Evolutionary conservation across 2,113 vertebrate genomes (phyloP).

Genomic region (Gobius niger): DNA sequence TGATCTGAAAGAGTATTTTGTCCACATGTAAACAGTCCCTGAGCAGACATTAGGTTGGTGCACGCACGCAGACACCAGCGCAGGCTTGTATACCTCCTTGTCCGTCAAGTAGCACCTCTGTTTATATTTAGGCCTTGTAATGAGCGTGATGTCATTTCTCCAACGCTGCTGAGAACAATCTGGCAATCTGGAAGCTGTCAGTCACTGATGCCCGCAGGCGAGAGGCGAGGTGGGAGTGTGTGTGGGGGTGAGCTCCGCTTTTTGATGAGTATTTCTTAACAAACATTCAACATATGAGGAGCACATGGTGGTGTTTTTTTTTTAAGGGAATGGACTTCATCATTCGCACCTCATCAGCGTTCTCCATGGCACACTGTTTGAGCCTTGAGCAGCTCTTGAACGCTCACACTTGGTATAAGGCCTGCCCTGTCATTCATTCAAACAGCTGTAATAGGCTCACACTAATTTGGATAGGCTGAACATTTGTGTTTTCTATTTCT

Average conservation of each 20-base stretch:
- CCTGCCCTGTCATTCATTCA: conserved; percentile 21
- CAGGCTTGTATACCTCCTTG: conserved; percentile 60
- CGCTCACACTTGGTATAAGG: conserved; percentile 34
- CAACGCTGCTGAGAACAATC: conserved; percentile 69
- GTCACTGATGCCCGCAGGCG: conserved; percentile 59
- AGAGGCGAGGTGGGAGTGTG: conserved; percentile 20
- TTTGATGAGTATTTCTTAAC: conserved; percentile 61
- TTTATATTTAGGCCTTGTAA: conserved; percentile 78
- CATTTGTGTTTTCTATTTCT: conserved; percentile 43
- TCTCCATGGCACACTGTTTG: conserved; percentile 28
- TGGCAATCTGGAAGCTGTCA: conserved; percentile 74
- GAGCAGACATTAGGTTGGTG: conserved; percentile 16
- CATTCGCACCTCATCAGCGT: conserved; percentile 72
- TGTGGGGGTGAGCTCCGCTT: conserved; percentile 23
- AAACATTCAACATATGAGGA: conserved; percentile 70
- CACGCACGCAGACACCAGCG: conserved; percentile 24
- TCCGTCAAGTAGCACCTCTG: conserved; percentile 60
- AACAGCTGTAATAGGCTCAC: conserved; percentile 37
- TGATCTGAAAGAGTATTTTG: not conserved
- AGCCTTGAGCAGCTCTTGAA: conserved; percentile 26
- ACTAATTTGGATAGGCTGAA: conserved; percentile 33
- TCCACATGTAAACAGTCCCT: conserved; percentile 19
- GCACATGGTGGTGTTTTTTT: conserved; percentile 61
- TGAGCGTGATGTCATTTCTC: conserved; percentile 75
- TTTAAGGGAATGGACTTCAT: conserved; percentile 67